phyloP scores from a whole-genome alignment of 2,113 vertebrate genomes.

The Cyanistes caeruleus region DNA sequence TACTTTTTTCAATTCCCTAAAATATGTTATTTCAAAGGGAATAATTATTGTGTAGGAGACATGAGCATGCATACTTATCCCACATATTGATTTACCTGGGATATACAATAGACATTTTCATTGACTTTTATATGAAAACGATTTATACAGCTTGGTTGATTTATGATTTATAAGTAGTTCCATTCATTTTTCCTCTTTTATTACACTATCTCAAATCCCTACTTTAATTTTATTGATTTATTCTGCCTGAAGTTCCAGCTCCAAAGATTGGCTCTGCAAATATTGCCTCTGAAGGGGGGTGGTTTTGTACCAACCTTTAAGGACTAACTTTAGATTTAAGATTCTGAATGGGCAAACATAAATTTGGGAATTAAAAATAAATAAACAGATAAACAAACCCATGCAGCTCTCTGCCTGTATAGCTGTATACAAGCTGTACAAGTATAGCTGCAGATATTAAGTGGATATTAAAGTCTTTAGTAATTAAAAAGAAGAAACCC shows the following conservation, averaged over 20 bases:
- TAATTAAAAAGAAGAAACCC: neutral
- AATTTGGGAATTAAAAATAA: neutral
- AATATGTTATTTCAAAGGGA: neutral
- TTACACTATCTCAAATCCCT: neutral
- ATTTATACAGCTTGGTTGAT: neutral
- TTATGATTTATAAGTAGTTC: neutral
- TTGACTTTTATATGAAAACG: neutral
- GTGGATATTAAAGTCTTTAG: neutral
- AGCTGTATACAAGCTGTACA: neutral
- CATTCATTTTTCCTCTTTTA: neutral
- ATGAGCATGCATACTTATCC: neutral
- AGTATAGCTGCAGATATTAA: neutral
- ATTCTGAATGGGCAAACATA: neutral
- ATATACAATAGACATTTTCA: neutral
- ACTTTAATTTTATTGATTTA: neutral
- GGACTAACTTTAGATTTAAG: neutral
- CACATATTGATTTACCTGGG: neutral
- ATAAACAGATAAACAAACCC: neutral
- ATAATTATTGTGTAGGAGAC: neutral
- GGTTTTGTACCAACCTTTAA: neutral
- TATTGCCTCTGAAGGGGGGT: neutral
- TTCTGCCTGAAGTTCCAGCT: neutral
- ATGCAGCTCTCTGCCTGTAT: neutral
- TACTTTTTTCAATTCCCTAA: neutral
- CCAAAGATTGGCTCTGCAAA: neutral